Evolutionary conservation across 2,797 vertebrate genomes (phyloP), one percentile per base, ranked within the genome.

Genomic region (Nyctibius grandis): DNA sequence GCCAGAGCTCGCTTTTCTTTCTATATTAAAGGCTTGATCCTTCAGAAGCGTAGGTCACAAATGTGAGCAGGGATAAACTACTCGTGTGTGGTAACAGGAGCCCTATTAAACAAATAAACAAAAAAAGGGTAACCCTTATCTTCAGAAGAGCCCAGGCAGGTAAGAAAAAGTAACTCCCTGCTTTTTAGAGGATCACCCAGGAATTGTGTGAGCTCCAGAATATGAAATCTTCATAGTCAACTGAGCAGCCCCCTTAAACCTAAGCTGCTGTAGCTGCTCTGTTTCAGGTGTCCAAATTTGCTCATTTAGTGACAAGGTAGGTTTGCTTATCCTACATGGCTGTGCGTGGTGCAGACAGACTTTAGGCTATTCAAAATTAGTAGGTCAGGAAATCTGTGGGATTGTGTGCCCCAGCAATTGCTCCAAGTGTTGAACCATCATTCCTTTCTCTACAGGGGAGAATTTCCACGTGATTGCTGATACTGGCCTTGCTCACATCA

Each of bases 191-290:
- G 6, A 4, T 82, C 21, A 22, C 20, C 9, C 47, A 40, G 79
- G 85, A 73, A 11, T 48, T 36, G 7, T 8, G 14, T 31, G 82
- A 78, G 48, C 36, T 63, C 26, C 60, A 42, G 14, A 56, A 12
- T 0, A 17, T 9, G 36, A 51, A 40, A 76, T 51, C 12, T 85
- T 76, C 3, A 1, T 11, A 10, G 15, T 38, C 56, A 48, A 0
- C 29, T 72, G 11, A 77, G 36, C 22, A 78, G 21, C 14, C 23
- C 1, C 0, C 63, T 56, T 25, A 85, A 85, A 12, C n/a, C 38
- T 1, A 6, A 50, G 48, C 21, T 91, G 22, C 25, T 72, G 48
- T 11, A 47, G 40, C 28, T 12, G 0, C 16, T 1, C 7, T 9
- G 22, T 26, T 61, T 6, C 6, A 8, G 53, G 13, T 57, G 33